Evolutionary conservation across 1,140 invertebrate genomes (phyloP).

Genomic region (Onthophagus taurus): DNA sequence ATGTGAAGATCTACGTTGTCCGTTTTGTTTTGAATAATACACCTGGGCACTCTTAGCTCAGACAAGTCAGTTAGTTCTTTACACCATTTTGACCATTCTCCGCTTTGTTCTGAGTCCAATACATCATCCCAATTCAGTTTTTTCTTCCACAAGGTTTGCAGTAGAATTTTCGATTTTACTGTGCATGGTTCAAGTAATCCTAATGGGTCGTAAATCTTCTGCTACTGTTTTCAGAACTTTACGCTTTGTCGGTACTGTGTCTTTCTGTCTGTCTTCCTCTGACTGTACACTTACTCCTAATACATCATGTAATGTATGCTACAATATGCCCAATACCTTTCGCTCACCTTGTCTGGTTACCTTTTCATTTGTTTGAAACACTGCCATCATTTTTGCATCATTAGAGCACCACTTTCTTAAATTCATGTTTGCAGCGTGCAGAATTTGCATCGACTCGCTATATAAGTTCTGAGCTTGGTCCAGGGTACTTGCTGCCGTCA

Average conservation of each 20-base stretch:
- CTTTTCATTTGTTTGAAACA: too few relatives aligned
- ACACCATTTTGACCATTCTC: background rate
- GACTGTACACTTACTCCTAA: background rate
- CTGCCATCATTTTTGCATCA: background rate
- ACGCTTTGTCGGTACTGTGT: background rate
- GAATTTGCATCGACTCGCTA: background rate
- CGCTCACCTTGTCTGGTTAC: too few relatives aligned
- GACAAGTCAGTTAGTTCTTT: background rate
- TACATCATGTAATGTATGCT: too few relatives aligned
- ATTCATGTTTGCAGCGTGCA: background rate
- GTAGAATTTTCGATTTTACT: too few relatives aligned
- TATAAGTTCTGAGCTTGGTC: background rate
- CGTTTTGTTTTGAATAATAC: too few relatives aligned
- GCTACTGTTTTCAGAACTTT: background rate
- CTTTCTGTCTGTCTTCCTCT: background rate
- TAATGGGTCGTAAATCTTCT: too few relatives aligned
- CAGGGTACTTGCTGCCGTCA: background rate
- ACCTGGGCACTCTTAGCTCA: background rate
- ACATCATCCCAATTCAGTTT: too few relatives aligned
- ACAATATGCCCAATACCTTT: too few relatives aligned
- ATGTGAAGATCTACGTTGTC: too few relatives aligned
- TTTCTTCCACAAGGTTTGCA: too few relatives aligned
- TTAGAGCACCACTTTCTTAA: conserved; percentile 1
- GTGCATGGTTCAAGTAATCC: too few relatives aligned
- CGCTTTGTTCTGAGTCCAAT: background rate